Evolutionary conservation across 2,797 vertebrate genomes (phyloP), one percentile per base, ranked within the genome.

Genomic region (Gadopsis bispinosus): DNA sequence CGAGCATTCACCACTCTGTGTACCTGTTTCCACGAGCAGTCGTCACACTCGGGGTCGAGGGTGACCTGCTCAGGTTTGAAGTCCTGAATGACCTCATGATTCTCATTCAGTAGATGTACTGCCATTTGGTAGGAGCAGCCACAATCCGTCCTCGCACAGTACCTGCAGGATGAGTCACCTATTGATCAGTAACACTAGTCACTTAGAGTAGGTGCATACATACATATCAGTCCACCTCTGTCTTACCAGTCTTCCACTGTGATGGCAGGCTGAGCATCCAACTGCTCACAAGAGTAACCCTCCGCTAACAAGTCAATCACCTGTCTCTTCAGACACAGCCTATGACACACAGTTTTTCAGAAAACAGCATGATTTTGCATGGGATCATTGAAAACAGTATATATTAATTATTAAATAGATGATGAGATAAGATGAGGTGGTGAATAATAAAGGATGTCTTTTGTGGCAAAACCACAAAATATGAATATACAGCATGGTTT

Each of bases 181-280:
- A 7, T 75, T 67, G 73, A 17, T 33, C 29, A 22, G 5, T 1
- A 3, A 37, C 17, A 17, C 16, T 5, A 1, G 2, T 48, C 26
- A 51, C 20, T 45, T 12, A 35, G 20, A 43, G 33, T 50, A 29
- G 16, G 4, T 5, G 17, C 16, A 9, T 0, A 10, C 2, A n/a
- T 12, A 31, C 6, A 2, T 45, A 4, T 41, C 4, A 20, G 48
- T 55, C 29, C 11, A 17, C 8, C 4, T 31, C 11, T 20, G 47
- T 51, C 96, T 96, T 88, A 99, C 98, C 98, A 99, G 95, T 99
- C 98, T 76, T 95, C 95, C 79, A 96, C 96, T 55, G 81, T 92
- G 60, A 99, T 91, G 59, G 90, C 75, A 0, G 98, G 98, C 88
- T 97, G 94, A 50, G 79, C 80, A 29, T 99, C 97, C 93, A 99